Evolutionary conservation across 2,888 invertebrate genomes (phyloP), one percentile per base, ranked within the genome.

Genomic region (Drosophila ustulata): DNA sequence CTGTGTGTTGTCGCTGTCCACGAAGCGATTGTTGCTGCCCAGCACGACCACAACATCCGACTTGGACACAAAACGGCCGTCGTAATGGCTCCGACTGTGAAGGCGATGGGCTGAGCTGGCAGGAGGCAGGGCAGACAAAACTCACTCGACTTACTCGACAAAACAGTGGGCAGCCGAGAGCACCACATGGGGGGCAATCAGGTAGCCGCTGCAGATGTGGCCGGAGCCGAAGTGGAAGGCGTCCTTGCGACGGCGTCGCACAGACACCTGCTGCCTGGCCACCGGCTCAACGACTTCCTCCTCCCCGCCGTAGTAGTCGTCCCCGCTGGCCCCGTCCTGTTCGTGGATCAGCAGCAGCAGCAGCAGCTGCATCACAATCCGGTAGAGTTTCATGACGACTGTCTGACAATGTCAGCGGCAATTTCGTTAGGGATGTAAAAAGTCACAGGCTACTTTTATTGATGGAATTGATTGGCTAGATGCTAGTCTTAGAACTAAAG

Each of bases 11-110:
- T 13, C 28, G 2, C 13, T 13, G 11, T 8, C 7, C 9, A 4
- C 0, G 6, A 18, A n/a, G 4, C 0, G 94, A 93, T 41, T n/a
- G 8, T 0, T 7, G 5, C 8, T 49, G 32, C 45, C 45, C 49
- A 61, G 2, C 18, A 49, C 41, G 3, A 73, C 64, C 5, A 4
- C 3, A 11, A 73, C 49, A 3, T 57, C 13, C 2, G 28, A 34
- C 5, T 46, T 56, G 26, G 25, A 0, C 52, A 47, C 13, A 9
- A 75, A 47, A 0, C 25, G 41, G 23, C 75, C 65, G 23, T 61
- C 59, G 3, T 18, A 32, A 2, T 49, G 56, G 8, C 45, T n/a
- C 11, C n/a, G 62, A n/a, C 59, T 73, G 39, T 0, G n/a, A 6
- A 4, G n/a, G 4, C 28, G 11, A n/a, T 3, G 9, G 3, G 18